Percentiles rank a stretch among this genome's conserved stretches.
Conservation (phyloP, 2,113 vertebrate species). For the Butorides virescens region DNA sequence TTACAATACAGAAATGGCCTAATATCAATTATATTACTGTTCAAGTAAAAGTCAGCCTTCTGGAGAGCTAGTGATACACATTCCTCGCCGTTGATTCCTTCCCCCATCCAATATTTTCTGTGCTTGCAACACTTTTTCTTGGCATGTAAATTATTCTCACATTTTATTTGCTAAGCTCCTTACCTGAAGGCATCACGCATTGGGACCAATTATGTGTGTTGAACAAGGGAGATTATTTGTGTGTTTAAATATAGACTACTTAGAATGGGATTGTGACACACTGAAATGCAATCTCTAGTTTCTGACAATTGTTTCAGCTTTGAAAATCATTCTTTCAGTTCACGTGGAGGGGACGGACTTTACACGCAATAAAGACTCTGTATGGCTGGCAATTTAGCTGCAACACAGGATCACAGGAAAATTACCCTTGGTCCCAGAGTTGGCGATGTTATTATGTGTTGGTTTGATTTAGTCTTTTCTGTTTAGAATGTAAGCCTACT, state of each 20-base stretch:
- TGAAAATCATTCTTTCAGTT: background rate
- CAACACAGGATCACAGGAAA: background rate
- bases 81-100: background rate
- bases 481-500: background rate
- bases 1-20: background rate
- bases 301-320: background rate
- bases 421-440: background rate
- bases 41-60: background rate
- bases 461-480: background rate
- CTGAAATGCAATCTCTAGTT: background rate
- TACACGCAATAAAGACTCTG: background rate
- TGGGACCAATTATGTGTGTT: background rate
- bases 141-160: background rate
- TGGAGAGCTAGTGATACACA: background rate
- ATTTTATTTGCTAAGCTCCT: background rate
- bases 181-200: background rate
- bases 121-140: background rate
- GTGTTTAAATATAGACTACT: background rate
- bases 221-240: background rate
- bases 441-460: background rate
- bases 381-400: background rate
- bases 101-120: background rate
- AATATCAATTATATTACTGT: background rate
- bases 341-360: background rate
- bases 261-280: background rate